Evolutionary conservation across 2,113 vertebrate genomes (phyloP).

Genomic region (Setophaga coronata): DNA sequence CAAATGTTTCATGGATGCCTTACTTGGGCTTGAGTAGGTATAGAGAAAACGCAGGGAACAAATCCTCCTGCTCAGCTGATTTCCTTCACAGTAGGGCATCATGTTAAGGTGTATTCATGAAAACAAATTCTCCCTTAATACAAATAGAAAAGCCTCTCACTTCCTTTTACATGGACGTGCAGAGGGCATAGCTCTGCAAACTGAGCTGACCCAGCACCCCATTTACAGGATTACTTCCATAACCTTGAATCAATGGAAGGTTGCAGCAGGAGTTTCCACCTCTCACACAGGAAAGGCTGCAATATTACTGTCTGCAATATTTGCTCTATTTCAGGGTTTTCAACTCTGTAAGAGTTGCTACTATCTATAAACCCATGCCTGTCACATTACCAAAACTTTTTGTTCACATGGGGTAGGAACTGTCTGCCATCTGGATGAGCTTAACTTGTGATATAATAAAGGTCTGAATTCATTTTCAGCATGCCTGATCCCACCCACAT

Average conservation of each 20-base stretch:
- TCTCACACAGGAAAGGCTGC: not conserved
- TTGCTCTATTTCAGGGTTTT: not conserved
- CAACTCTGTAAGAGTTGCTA: not conserved
- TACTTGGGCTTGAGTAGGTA: not conserved
- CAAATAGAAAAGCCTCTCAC: not conserved
- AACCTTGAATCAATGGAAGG: not conserved
- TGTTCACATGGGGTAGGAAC: not conserved
- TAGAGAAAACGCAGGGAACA: not conserved
- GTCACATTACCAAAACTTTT: not conserved
- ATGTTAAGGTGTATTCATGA: not conserved
- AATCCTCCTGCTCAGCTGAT: not conserved
- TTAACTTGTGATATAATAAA: not conserved
- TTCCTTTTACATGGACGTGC: not conserved
- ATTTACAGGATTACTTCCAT: not conserved
- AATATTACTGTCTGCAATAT: not conserved
- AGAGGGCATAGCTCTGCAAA: not conserved
- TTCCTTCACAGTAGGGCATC: not conserved
- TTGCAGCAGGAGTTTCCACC: not conserved
- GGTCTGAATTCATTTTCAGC: not conserved
- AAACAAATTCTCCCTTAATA: not conserved
- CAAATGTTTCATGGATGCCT: not conserved
- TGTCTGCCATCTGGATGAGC: conserved; percentile 13
- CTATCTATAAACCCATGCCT: not conserved
- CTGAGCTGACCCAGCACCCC: not conserved
- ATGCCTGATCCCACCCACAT: not conserved